Evolutionary conservation across 2,113 vertebrate genomes (phyloP).

Genomic region (Chlamydotis undulata): DNA sequence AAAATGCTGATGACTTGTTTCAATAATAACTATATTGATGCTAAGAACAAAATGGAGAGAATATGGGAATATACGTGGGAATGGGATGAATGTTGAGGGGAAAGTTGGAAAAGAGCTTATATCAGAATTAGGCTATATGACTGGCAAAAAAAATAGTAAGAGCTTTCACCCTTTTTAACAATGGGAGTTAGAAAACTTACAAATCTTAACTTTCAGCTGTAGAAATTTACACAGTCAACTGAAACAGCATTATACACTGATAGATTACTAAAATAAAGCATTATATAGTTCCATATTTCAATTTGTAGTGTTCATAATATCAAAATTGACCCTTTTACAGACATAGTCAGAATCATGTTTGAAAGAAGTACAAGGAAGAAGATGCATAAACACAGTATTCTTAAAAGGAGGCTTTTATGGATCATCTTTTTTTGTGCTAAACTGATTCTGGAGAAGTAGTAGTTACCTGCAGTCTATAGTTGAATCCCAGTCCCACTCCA

Average conservation of each 20-base stretch:
- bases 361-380: not conserved
- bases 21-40: not conserved
- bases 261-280: not conserved
- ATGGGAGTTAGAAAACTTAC: not conserved
- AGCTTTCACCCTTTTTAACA: not conserved
- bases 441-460: not conserved
- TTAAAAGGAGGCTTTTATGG: not conserved
- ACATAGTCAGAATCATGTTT: not conserved
- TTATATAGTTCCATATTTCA: not conserved
- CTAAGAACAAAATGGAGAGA: not conserved
- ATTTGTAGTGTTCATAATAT: not conserved
- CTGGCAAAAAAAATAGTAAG: not conserved
- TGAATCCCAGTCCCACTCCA: not conserved
- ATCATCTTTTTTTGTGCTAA: not conserved
- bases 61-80: not conserved
- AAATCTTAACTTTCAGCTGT: not conserved
- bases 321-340: not conserved
- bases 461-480: not conserved
- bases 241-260: not conserved
- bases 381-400: not conserved
- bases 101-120: not conserved
- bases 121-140: not conserved
- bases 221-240: not conserved
- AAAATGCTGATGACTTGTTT: not conserved
- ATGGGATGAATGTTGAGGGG: not conserved